These are phyloP conservation scores for Hemaris fuciformis DNA, from an alignment of 2,888 invertebrate genomes.

Conservation along the genomic window DNA sequence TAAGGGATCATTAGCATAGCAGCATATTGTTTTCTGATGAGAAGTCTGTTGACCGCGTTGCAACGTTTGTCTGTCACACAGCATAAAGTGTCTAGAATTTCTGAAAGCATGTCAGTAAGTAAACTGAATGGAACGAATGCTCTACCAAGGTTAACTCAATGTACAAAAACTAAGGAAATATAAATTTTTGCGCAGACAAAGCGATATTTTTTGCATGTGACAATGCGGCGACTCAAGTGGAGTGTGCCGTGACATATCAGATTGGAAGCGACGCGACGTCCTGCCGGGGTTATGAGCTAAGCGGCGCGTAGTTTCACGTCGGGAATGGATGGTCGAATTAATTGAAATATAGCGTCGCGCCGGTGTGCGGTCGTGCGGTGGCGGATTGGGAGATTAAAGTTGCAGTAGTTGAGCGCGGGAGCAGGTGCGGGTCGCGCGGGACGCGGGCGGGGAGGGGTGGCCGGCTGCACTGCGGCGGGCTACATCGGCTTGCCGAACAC, in stretches of 20 bases:
- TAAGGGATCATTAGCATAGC: not conserved
- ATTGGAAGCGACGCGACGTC: slow-evolving; percentile 29
- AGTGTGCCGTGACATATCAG: slow-evolving; percentile 36
- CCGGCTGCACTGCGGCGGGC: slow-evolving; percentile 51
- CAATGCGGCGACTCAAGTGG: slow-evolving; percentile 36
- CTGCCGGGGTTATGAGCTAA: slow-evolving; percentile 59
- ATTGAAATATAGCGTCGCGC: slow-evolving; percentile 77
- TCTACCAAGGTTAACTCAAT: not conserved
- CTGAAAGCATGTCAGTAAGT: not conserved
- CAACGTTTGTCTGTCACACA: not conserved
- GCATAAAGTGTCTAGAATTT: not conserved
- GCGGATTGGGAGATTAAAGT: slow-evolving; percentile 75
- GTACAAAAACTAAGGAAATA: not conserved
- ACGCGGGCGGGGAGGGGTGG: slow-evolving; percentile 28
- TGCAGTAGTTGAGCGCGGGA: slow-evolving; percentile 65
- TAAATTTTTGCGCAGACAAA: not conserved
- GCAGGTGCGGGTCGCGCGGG: slow-evolving; percentile 54
- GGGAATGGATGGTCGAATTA: slow-evolving; percentile 74
- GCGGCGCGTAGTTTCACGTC: slow-evolving; percentile 61
- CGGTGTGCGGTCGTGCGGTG: slow-evolving; percentile 68
- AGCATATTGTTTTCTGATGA: not conserved
- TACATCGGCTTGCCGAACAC: slow-evolving; percentile 69
- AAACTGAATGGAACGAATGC: not conserved
- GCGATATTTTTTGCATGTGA: not conserved
- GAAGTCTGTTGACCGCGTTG: not conserved